Evolutionary conservation across 2,888 invertebrate species (phyloP).

Genomic region (Graphium colonna): DNA sequence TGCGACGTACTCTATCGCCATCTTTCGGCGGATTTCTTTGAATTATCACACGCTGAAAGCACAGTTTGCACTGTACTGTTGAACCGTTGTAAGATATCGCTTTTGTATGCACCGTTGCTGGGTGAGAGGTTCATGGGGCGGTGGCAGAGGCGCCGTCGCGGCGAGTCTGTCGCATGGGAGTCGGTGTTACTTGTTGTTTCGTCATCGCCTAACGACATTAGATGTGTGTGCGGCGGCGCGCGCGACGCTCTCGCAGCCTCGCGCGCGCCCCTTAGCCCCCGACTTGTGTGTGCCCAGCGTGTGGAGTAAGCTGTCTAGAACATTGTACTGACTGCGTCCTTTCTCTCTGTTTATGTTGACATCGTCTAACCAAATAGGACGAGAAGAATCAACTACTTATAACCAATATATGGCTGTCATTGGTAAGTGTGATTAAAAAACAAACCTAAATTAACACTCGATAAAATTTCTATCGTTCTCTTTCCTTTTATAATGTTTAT

Average conservation of each 20-base stretch:
- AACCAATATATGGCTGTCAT: conserved; percentile 96
- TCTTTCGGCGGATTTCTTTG: not conserved
- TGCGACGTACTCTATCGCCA: not conserved
- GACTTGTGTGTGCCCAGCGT: conserved; percentile 58
- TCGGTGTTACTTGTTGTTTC: conserved; percentile 75
- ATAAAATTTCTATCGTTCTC: conserved; percentile 67
- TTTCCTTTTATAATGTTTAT: conserved; percentile 41
- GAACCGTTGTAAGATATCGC: conserved; percentile 13
- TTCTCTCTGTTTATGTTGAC: conserved; percentile 86
- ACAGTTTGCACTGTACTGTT: conserved; percentile 33
- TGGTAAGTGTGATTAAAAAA: conserved; percentile 88
- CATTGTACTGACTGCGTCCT: conserved; percentile 78
- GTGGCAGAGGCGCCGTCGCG: conserved; percentile 63
- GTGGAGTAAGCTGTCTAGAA: conserved; percentile 67
- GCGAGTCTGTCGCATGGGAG: conserved; percentile 73
- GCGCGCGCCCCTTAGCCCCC: conserved; percentile 53
- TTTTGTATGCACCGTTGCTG: conserved; percentile 26
- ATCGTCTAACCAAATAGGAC: conserved; percentile 88
- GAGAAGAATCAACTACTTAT: conserved; percentile 97
- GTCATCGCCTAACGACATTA: conserved; percentile 55
- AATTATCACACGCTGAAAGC: conserved; percentile 32
- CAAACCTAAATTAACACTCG: conserved; percentile 72
- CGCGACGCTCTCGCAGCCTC: conserved; percentile 47
- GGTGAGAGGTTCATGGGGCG: conserved; percentile 58
- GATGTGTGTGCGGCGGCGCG: conserved; percentile 64